Conservation (phyloP, 2,113 vertebrate genomes). For the Halcyon malimbica region DNA sequence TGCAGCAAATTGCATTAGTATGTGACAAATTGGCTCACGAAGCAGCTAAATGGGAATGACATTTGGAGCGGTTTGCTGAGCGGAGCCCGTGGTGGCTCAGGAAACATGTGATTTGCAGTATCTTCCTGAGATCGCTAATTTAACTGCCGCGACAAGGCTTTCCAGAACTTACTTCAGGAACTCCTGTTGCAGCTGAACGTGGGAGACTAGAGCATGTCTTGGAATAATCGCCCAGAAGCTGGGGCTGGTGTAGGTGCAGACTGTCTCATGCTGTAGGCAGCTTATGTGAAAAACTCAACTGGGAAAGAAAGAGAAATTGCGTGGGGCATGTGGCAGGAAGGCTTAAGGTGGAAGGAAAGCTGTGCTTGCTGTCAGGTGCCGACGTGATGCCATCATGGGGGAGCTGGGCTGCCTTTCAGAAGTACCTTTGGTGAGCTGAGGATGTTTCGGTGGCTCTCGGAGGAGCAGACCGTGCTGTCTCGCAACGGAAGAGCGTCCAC, state of each 20-base stretch:
- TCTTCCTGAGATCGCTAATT: not conserved
- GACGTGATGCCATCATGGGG: not conserved
- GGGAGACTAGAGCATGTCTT: not conserved
- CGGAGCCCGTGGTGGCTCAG: not conserved
- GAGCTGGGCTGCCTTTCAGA: not conserved
- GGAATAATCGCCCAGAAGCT: not conserved
- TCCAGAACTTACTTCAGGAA: conserved; percentile 42
- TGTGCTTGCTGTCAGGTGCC: not conserved
- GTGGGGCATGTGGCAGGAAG: not conserved
- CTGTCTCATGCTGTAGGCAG: not conserved
- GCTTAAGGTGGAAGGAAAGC: not conserved
- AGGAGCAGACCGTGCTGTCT: rapidly evolving
- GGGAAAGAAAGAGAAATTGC: not conserved
- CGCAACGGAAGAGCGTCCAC: not conserved
- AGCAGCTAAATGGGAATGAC: conserved; percentile 54
- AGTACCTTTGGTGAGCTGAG: not conserved
- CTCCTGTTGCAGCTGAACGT: not conserved
- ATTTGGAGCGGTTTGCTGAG: conserved; percentile 8
- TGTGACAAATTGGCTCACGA: conserved; percentile 58
- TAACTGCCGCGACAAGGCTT: not conserved
- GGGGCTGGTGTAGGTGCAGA: not conserved
- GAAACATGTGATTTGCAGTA: not conserved
- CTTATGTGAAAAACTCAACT: not conserved
- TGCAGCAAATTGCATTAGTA: conserved; percentile 50
- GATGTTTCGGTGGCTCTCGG: rapidly evolving